phyloP scores from a whole-genome alignment of 1,140 invertebrate species.

The Tetraneura akinire region DNA sequence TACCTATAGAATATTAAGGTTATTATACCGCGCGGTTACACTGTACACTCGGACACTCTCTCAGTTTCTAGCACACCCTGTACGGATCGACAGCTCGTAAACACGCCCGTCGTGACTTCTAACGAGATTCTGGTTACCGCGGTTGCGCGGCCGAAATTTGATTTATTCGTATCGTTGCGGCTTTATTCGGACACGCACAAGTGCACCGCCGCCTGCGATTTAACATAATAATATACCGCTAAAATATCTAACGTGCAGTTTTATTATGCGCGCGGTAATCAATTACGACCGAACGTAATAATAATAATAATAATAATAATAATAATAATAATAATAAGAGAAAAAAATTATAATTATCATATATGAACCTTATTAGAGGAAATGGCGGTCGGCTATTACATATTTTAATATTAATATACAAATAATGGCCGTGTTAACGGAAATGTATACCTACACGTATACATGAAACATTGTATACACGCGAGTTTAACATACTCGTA shows the following conservation, averaged over 20 bases:
- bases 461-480: no score
- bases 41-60: no score
- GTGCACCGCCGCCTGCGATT: not conserved
- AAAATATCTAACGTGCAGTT: not conserved
- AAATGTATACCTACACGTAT: no score
- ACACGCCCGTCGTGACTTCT: not conserved
- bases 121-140: slow-evolving; percentile 37
- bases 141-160: slow-evolving; percentile 27
- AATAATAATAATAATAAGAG: not conserved
- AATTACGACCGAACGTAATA: not conserved
- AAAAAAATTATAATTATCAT: no score
- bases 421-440: no score
- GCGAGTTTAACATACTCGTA: no score
- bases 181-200: not conserved
- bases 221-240: not conserved
- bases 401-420: no score
- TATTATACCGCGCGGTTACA: no score
- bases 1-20: no score
- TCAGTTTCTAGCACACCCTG: not conserved
- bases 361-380: no score
- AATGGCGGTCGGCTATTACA: no score
- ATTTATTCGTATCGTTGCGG: not conserved
- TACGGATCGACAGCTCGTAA: not conserved
- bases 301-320: slow-evolving; percentile 12
- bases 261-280: not conserved